Evolutionary conservation across 2,113 vertebrate genomes (phyloP).

Genomic region (Ancistrus triradiatus): DNA sequence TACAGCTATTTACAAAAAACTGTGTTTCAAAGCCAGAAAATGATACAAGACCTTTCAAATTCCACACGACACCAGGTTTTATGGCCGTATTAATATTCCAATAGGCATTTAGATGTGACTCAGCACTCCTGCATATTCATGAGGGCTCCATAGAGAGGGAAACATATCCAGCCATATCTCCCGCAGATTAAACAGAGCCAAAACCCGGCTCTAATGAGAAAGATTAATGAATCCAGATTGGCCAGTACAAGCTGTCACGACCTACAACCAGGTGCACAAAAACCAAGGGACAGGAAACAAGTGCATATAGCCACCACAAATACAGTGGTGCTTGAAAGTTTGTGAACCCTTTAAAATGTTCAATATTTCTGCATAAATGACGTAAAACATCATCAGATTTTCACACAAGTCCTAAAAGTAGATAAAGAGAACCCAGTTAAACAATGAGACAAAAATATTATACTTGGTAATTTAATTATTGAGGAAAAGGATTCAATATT

Average conservation of each 20-base stretch:
- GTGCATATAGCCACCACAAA: too few relatives aligned
- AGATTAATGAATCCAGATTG: conserved; percentile 57
- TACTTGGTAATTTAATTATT: too few relatives aligned
- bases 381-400: too few relatives aligned
- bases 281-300: too few relatives aligned
- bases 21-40: conserved; percentile 2
- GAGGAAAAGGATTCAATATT: too few relatives aligned
- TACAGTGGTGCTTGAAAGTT: too few relatives aligned
- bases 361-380: too few relatives aligned
- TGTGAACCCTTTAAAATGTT: too few relatives aligned
- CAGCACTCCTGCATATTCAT: conserved; percentile 50
- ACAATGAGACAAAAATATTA: too few relatives aligned
- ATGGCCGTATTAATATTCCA: conserved; percentile 4
- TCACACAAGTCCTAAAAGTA: too few relatives aligned
- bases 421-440: too few relatives aligned
- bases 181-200: conserved; percentile 52
- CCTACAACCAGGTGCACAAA: neutral
- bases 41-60: neutral
- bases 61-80: neutral
- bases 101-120: neutral
- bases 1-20: conserved; percentile 6
- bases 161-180: conserved; percentile 49
- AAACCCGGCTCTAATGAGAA: conserved; percentile 54
- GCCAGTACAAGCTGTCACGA: conserved; percentile 16
- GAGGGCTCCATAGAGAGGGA: conserved; percentile 52